Percentiles rank a stretch among this genome's conserved stretches.
Evolutionary conservation across 2,113 vertebrate species (phyloP).

Genomic region (Podilymbus podiceps): DNA sequence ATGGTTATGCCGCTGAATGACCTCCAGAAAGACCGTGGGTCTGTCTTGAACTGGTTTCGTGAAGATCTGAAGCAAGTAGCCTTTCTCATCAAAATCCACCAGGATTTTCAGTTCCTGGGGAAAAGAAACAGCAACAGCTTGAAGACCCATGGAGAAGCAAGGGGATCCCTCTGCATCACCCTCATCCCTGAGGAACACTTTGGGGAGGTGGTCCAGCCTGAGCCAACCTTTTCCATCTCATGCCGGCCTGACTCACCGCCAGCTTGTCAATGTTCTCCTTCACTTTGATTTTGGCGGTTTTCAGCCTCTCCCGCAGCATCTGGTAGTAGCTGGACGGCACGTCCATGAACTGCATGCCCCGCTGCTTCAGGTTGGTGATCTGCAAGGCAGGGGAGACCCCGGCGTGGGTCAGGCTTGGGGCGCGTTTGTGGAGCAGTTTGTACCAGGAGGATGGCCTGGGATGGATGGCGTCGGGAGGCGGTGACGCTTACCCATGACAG

Average conservation of each 20-base stretch:
- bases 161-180: not conserved
- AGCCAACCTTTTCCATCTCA: not conserved
- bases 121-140: not conserved
- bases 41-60: slow-evolving; percentile 95
- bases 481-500: rapidly evolving
- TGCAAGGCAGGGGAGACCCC: slow-evolving; percentile 41
- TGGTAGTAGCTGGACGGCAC: slow-evolving; percentile 88
- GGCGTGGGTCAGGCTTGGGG: no score
- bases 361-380: slow-evolving; percentile 87
- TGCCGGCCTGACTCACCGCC: slow-evolving; percentile 70
- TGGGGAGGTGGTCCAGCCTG: not conserved
- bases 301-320: slow-evolving; percentile 83
- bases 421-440: not conserved
- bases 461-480: rapidly evolving
- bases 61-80: slow-evolving; percentile 97
- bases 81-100: slow-evolving; percentile 93
- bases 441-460: not conserved
- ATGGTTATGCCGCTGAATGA: slow-evolving; percentile 95
- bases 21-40: slow-evolving; percentile 94
- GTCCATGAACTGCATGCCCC: slow-evolving; percentile 89
- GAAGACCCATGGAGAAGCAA: not conserved
- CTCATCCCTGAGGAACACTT: not conserved
- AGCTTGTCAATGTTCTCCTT: slow-evolving; percentile 83
- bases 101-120: slow-evolving; percentile 90
- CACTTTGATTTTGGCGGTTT: slow-evolving; percentile 85